phyloP scores from a whole-genome alignment of 2,888 invertebrate genomes.

The Drosophila longiperda region DNA sequence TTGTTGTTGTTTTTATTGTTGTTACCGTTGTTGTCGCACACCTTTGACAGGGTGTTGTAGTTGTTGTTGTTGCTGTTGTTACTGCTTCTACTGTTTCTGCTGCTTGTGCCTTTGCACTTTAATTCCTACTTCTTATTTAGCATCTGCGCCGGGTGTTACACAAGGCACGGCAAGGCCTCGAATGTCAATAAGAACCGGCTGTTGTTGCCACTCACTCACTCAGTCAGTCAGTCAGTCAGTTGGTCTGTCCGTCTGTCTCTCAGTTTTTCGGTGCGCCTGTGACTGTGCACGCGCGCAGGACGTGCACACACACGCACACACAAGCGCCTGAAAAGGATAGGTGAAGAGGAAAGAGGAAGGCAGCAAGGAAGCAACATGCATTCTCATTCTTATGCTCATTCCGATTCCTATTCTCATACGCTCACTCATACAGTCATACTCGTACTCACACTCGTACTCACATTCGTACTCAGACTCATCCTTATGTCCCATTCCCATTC shows the following conservation, averaged over 20 bases:
- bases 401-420: conserved; percentile 37
- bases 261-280: conserved; percentile 13
- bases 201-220: conserved; percentile 52
- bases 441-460: conserved; percentile 5
- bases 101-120: conserved; percentile 67
- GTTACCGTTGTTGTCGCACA: conserved; percentile 48
- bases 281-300: conserved; percentile 70
- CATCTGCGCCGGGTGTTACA: conserved; percentile 79
- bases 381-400: conserved; percentile 43
- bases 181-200: conserved; percentile 65
- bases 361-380: conserved; percentile 31
- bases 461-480: conserved; percentile 4
- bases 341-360: conserved; percentile 4
- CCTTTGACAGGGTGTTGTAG: conserved; percentile 34
- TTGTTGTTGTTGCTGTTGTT: conserved; percentile 7
- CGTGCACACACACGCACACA: conserved; percentile 53
- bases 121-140: conserved; percentile 76
- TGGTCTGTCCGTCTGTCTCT: background rate
- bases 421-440: conserved; percentile 17
- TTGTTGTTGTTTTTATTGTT: conserved; percentile 28
- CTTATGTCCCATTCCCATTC: conserved; percentile 8
- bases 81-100: conserved; percentile 4
- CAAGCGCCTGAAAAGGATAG: background rate
- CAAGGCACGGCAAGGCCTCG: conserved; percentile 40
- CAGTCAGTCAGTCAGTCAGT: conserved; percentile 24